Evolutionary conservation across 2,113 vertebrate species (phyloP), one percentile per base, ranked within the genome.

Genomic region (Progne subis): DNA sequence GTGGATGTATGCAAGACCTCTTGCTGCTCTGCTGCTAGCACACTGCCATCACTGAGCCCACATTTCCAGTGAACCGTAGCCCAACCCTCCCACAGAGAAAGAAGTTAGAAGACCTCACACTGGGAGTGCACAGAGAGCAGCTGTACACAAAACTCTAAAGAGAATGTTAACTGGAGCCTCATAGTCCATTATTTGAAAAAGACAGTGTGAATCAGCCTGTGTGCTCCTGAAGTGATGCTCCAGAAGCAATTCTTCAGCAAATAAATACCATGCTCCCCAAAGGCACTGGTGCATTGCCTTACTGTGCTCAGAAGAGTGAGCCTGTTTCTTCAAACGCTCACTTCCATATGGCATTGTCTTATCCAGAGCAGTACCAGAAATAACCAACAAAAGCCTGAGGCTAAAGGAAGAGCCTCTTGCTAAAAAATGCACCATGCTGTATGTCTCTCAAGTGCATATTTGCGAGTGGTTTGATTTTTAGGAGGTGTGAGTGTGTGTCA

Each of bases 21-120:
- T 74, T 77, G 67, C 74, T 46, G 44, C 56, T 70, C 67, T 43
- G 60, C 71, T 11, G 18, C 79, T 82, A 85, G 90, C 68, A 64
- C 21, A 19, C 7, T 39, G 61, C 44, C 77, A 49, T 18, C 11
- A 15, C 32, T 7, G 15, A 95, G 60, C 71, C 84, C 87, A 56
- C 77, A 21, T 31, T 74, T 50, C 68, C 43, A 93, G 79, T 5
- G 0, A 86, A 7, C 4, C 4, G 60, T 63, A 71, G 80, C 71
- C 81, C 63, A 89, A 85, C 52, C 49, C 52, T 91, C 92, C 57
- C 67, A 19, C 37, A 70, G 57, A 46, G 64, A 7, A 2, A 86
- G 53, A 82, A 81, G 69, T 88, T 90, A 82, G 13, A 23, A 53
- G 75, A 59, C 78, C 95, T 88, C 86, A 94, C 89, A 90, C 74